Evolutionary conservation across 2,888 invertebrate genomes (phyloP).

Genomic region (Dorcus hopei): DNA sequence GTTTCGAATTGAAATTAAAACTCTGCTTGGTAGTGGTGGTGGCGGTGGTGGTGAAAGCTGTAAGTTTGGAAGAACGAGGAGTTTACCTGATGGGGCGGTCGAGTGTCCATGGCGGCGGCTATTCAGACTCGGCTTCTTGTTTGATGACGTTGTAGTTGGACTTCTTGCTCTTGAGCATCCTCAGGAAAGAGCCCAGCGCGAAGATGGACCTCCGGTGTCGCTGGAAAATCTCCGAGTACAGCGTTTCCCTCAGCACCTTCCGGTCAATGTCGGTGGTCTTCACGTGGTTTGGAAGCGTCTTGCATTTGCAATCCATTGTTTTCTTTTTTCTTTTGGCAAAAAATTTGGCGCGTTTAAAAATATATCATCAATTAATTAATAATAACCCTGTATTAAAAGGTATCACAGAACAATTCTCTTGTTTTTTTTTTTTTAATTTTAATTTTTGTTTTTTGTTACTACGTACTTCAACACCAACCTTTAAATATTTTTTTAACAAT

Average conservation of each 20-base stretch:
- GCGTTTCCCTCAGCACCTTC: slow-evolving; percentile 68
- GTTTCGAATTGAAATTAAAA: neutral
- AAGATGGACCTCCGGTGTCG: slow-evolving; percentile 73
- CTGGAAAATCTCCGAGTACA: slow-evolving; percentile 76
- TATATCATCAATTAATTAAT: too few species aligned
- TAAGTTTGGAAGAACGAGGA: neutral
- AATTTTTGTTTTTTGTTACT: too few species aligned
- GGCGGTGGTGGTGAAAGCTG: neutral
- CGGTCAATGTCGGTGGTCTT: slow-evolving; percentile 49
- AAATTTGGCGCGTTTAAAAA: neutral
- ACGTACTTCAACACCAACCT: too few species aligned
- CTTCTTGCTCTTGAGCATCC: slow-evolving; percentile 71
- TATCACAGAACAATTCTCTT: too few species aligned
- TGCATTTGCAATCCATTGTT: slow-evolving; percentile 27
- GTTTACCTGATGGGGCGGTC: neutral
- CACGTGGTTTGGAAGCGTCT: slow-evolving; percentile 24
- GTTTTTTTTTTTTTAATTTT: too few species aligned
- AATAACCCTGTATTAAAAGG: too few species aligned
- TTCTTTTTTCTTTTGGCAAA: neutral
- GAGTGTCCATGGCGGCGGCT: neutral
- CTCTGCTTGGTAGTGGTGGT: neutral
- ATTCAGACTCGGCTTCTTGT: slow-evolving; percentile 49
- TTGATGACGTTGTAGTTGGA: slow-evolving; percentile 75
- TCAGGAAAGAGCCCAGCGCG: slow-evolving; percentile 70
- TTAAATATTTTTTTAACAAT: too few species aligned